Evolutionary conservation across 2,797 vertebrate species (phyloP).

Genomic region (Ispidina lecontei): DNA sequence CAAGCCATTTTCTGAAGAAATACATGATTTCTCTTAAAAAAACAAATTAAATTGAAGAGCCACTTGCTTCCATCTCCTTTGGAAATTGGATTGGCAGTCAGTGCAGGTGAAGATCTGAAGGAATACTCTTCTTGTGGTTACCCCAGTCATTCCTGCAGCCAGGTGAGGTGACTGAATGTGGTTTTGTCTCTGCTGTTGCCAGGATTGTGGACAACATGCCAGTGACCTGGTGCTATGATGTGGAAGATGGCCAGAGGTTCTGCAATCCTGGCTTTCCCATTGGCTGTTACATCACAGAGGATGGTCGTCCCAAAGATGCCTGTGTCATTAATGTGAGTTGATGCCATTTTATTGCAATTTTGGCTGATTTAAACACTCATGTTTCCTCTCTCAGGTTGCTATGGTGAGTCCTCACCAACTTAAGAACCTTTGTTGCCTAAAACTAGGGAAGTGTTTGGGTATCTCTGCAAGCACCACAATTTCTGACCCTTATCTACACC

Average conservation of each 20-base stretch:
- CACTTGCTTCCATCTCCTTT: accelerated
- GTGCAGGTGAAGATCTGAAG: background rate
- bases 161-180: background rate
- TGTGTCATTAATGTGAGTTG: constrained; percentile 91
- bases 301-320: constrained; percentile 88
- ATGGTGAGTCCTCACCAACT: background rate
- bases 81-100: background rate
- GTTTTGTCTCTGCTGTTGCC: background rate
- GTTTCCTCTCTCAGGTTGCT: background rate
- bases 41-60: background rate
- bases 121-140: background rate
- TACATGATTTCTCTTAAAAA: too few relatives aligned
- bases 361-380: background rate
- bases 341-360: background rate
- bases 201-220: constrained; percentile 98
- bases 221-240: constrained; percentile 94
- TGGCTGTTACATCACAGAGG: constrained; percentile 90
- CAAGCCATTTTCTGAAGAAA: background rate
- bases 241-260: constrained; percentile 90
- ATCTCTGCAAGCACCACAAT: background rate
- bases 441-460: background rate
- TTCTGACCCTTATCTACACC: background rate
- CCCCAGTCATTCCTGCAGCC: background rate
- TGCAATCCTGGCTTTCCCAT: constrained; percentile 95
- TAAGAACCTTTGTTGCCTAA: background rate